Evolutionary conservation across 2,797 vertebrate species (phyloP), one percentile per base, ranked within the genome.

Genomic region (Perodicticus potto): DNA sequence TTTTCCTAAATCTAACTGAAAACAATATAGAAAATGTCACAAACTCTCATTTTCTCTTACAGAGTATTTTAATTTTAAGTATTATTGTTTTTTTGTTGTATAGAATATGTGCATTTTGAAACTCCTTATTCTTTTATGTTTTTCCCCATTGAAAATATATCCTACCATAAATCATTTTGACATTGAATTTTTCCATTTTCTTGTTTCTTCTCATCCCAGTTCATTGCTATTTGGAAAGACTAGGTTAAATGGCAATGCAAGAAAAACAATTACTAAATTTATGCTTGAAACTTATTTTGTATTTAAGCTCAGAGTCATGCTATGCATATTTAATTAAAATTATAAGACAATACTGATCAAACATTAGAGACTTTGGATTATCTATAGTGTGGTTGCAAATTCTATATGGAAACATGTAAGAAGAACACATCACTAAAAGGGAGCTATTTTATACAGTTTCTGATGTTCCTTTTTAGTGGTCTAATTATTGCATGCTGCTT

Each of bases 141-240:
- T 90, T 94, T 49, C 29, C 73, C 67, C 57, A 74, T 74, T 87
- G 84, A 89, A 91, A 91, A 89, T 91, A 40, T 29, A 17, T 84
- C 76, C 57, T 49, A 86, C 6, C 84, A 89, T 92, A 96, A 95
- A 94, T 97, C 45, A 95, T 82, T 87, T 37, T 95, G 65, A 93
- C 45, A 72, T 16, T 69, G 65, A 94, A 77, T 74, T 82, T 91
- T 91, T 92, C n/a, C 37, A 53, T 67, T 95, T 96, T 86, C 45
- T 93, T 32, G 55, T 89, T 94, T 94, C 27, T 86, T 83, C 63
- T 93, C 53, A 95, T 89, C 14, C 17, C 5, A 34, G 43, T 67
- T 16, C 29, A 12, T 70, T 55, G 59, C 55, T 72, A 91, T 80
- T 94, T 80, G 53, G 89, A 95, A 93, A 82, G 65, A 87, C 70